Evolutionary conservation across 2,797 vertebrate species (phyloP).

Genomic region (Oreochromis mossambicus): DNA sequence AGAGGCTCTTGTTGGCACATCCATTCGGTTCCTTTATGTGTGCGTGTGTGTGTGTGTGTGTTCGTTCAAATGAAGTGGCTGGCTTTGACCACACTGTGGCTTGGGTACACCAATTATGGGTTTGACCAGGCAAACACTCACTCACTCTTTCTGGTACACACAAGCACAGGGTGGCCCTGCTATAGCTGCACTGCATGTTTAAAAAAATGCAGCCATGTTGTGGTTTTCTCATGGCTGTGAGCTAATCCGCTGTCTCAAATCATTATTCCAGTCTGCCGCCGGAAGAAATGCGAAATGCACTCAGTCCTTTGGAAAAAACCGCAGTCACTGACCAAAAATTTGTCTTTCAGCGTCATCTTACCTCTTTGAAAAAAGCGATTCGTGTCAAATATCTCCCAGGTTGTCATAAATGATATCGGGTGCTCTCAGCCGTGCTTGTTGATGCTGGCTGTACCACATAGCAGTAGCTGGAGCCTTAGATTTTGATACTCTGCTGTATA

Average conservation of each 20-base stretch:
- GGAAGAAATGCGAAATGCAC: background rate
- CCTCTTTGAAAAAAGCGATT: background rate
- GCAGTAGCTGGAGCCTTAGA: slow-evolving; percentile 30
- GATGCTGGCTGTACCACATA: slow-evolving; percentile 51
- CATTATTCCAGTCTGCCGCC: slow-evolving; percentile 22
- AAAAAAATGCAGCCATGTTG: background rate
- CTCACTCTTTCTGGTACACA: slow-evolving; percentile 6
- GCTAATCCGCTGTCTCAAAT: slow-evolving; percentile 17
- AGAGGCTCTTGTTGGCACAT: slow-evolving; percentile 17
- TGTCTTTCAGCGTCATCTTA: background rate
- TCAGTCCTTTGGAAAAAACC: background rate
- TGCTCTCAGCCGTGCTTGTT: slow-evolving; percentile 37
- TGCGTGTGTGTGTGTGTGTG: slow-evolving; percentile 10
- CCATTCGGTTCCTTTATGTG: background rate
- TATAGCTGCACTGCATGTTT: background rate
- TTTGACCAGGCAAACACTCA: slow-evolving; percentile 57
- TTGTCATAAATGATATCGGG: slow-evolving; percentile 82
- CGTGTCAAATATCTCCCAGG: slow-evolving; percentile 70
- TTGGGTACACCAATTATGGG: slow-evolving; percentile 48
- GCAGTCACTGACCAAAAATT: background rate
- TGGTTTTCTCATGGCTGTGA: slow-evolving; percentile 21
- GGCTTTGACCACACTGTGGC: slow-evolving; percentile 57
- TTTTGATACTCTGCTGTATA: slow-evolving; percentile 86
- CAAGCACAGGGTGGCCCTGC: slow-evolving; percentile 25
- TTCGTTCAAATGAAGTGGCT: slow-evolving; percentile 41